Base-by-base conservation (phyloP, 2,888 invertebrate species). In the Orthonychiurus folsomi region DNA sequence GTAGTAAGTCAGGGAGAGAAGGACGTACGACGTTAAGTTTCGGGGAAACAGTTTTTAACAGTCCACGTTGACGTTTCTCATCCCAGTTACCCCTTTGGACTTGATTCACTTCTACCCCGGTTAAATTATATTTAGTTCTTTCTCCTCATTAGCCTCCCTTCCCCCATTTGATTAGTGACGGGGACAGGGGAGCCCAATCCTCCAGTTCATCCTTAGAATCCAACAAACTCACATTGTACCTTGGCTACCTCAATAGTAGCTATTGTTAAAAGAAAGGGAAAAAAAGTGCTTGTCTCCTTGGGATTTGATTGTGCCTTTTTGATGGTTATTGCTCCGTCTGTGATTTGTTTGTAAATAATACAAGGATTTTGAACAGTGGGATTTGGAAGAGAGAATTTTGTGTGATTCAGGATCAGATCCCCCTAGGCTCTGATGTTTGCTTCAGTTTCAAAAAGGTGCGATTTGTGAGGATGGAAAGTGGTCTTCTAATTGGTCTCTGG, bases 401-500 rank as follows among this genome's bases (percentile, higher is more conserved):
- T n/a, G n/a, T n/a, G n/a, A n/a, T n/a, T n/a, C n/a, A n/a, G n/a
- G n/a, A n/a, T n/a, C n/a, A n/a, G n/a, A n/a, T n/a, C n/a, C n/a
- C n/a, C n/a, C n/a, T n/a, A n/a, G 5, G 37, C 9, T 37, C 37
- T 37, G 37, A 37, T 37, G 37, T 37, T 37, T 37, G 37, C 15
- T 37, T 37, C 37, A 37, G 37, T 37, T 37, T 5, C 9, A 15
- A 37, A 37, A 15, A 15, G 20, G 21, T 59, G 3, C 21, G 57
- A 62, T 57, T 37, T 58, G 63, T 61, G 61, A 68, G 67, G 63
- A 69, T 70, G 70, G 69, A 70, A 69, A 63, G 63, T 57, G 20
- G 54, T 28, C 59, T 63, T 66, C 56, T 18, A 23, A 50, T 55
- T 62, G 57, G 62, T 52, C 61, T 57, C 48, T 47, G 55, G 24